Percentiles rank a stretch among this genome's conserved stretches.
Conservation (phyloP, 2,888 invertebrate genomes). For the Phengaris alcon region DNA sequence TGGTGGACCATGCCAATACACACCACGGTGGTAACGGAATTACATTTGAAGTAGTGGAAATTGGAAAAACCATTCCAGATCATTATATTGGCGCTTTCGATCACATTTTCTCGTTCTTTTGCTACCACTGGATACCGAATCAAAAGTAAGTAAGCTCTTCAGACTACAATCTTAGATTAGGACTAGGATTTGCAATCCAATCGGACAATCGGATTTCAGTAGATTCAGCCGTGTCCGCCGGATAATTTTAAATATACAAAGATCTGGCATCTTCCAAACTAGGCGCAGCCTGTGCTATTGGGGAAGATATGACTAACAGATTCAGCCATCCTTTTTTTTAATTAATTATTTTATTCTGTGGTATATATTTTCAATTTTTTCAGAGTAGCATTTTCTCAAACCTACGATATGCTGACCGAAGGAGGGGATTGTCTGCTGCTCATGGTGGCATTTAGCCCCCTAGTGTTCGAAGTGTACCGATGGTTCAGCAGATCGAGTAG, state of each 20-base stretch:
- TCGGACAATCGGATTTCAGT: too few species aligned
- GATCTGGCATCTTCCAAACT: too few species aligned
- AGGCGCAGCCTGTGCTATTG: too few species aligned
- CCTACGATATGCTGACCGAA: not conserved
- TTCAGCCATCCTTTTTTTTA: too few species aligned
- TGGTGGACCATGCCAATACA: not conserved
- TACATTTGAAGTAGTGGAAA: not conserved
- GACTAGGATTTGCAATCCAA: too few species aligned
- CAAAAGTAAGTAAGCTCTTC: not conserved
- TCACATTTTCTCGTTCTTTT: constrained; percentile 13
- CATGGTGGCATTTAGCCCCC: not conserved
- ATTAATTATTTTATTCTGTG: too few species aligned
- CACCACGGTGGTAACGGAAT: not conserved
- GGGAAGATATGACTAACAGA: too few species aligned
- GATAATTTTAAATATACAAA: too few species aligned
- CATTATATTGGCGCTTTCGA: constrained; percentile 2
- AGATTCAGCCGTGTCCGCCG: too few species aligned
- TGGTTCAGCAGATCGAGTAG: not conserved
- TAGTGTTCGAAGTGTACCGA: not conserved
- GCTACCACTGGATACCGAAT: constrained; percentile 11
- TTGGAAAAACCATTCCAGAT: not conserved
- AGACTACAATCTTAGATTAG: too few species aligned
- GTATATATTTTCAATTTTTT: not conserved
- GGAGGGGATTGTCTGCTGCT: constrained; percentile 2
- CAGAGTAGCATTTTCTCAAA: not conserved